Percentiles rank a stretch among this genome's conserved stretches.
Conservation (phyloP, 2,888 invertebrate species). For the Cartodere bifasciata region DNA sequence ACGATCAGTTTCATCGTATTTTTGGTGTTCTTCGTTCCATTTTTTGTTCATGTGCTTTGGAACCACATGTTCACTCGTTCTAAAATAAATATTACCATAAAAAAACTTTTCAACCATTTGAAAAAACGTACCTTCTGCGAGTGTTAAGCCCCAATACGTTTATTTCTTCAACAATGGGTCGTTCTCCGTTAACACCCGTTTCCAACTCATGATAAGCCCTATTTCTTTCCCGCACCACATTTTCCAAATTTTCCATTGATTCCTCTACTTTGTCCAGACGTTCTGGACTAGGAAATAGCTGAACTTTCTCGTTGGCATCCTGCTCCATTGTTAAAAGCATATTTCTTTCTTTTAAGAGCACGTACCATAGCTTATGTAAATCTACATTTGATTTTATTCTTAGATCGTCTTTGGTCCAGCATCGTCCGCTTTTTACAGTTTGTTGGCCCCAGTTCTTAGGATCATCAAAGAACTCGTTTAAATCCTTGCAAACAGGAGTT, state of each 20-base stretch:
- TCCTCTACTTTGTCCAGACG: constrained; percentile 86
- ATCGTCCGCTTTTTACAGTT: constrained; percentile 67
- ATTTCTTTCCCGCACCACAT: constrained; percentile 85
- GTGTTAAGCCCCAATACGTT: constrained; percentile 49
- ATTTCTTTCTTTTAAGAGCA: constrained; percentile 88
- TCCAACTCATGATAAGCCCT: constrained; percentile 80
- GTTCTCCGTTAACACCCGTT: constrained; percentile 74
- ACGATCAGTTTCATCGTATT: constrained; percentile 40
- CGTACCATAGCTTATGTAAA: constrained; percentile 91
- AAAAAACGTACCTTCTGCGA: constrained; percentile 35
- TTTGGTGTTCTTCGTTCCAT: constrained; percentile 46
- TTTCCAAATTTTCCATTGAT: constrained; percentile 89
- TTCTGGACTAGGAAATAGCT: constrained; percentile 81
- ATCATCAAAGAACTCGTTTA: constrained; percentile 85
- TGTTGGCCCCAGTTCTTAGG: constrained; percentile 71
- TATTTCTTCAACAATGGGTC: constrained; percentile 46
- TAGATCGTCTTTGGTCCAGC: constrained; percentile 83
- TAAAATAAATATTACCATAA: constrained; percentile 14
- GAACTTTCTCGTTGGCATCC: constrained; percentile 51
- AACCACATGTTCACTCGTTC: constrained; percentile 47
- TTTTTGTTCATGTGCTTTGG: constrained; percentile 54
- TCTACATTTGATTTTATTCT: constrained; percentile 90
- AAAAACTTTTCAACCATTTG: background rate
- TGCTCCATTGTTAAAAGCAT: constrained; percentile 96
- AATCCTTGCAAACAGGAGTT: too few relatives aligned